phyloP scores from a whole-genome alignment of 2,113 vertebrate genomes.

The Bucco capensis region DNA sequence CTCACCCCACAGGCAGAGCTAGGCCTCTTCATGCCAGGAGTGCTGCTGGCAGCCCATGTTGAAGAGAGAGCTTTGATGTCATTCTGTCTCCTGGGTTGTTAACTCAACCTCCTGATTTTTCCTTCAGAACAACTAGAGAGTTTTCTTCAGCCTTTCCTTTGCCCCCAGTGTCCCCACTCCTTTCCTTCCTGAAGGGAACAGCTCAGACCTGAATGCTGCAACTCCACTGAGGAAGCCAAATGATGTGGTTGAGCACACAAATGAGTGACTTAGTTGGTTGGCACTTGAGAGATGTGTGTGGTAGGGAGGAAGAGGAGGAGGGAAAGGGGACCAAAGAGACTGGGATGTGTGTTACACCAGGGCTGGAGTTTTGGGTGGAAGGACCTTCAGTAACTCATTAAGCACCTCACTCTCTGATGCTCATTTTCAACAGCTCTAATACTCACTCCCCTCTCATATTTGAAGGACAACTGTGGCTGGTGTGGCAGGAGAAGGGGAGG shows the following conservation, averaged over 20 bases:
- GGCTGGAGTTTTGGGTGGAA: background rate
- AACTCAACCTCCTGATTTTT: background rate
- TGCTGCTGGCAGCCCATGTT: background rate
- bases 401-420: constrained; percentile 4
- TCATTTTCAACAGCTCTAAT: constrained; percentile 2
- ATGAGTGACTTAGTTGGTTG: background rate
- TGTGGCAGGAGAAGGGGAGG: background rate
- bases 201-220: background rate
- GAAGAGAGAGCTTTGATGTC: background rate
- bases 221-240: background rate
- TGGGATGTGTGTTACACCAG: background rate
- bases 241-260: background rate
- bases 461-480: constrained; percentile 28
- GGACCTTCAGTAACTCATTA: background rate
- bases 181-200: background rate
- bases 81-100: background rate
- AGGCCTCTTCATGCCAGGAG: background rate
- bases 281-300: background rate
- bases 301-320: background rate
- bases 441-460: background rate
- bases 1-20: background rate
- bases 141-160: background rate
- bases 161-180: background rate
- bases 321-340: background rate
- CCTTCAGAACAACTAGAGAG: background rate